Evolutionary conservation across 37 sponge, comb jelly and placozoan genomes (phyloP).

Genomic region (Cladorhizidae sp.): DNA sequence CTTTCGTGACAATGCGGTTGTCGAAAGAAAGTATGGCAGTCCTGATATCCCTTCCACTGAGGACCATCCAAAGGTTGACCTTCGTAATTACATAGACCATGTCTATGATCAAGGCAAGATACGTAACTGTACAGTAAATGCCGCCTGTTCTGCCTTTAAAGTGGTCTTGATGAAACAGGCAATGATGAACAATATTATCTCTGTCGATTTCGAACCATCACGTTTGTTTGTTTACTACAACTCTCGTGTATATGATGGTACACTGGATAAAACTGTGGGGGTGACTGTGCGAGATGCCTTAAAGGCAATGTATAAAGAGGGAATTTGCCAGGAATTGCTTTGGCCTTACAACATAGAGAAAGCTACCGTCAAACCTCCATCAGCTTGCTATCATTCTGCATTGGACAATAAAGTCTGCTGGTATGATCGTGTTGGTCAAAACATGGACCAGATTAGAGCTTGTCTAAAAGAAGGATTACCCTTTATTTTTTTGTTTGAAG

Average conservation of each 20-base stretch:
- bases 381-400: neutral
- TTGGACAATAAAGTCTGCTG: neutral
- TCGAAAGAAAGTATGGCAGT: neutral
- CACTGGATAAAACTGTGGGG: neutral
- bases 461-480: conserved; percentile 3
- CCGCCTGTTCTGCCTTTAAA: conserved; percentile 8
- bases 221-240: conserved; percentile 25
- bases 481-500: conserved; percentile 6
- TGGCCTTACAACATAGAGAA: conserved; percentile 10
- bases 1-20: neutral
- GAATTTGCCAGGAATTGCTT: conserved; percentile 10
- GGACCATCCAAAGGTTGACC: neutral
- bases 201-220: neutral
- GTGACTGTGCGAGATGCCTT: conserved; percentile 11
- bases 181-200: neutral
- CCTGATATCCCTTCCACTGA: neutral
- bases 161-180: conserved; percentile 2
- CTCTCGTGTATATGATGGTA: neutral
- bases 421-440: conserved; percentile 9
- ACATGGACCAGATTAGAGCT: conserved; percentile 16
- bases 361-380: neutral
- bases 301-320: neutral
- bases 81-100: neutral
- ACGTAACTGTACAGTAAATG: conserved; percentile 22
- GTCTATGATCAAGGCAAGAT: conserved; percentile 7